phyloP scores from a whole-genome alignment of 2,888 invertebrate genomes.

The Chloromyia formosa region DNA sequence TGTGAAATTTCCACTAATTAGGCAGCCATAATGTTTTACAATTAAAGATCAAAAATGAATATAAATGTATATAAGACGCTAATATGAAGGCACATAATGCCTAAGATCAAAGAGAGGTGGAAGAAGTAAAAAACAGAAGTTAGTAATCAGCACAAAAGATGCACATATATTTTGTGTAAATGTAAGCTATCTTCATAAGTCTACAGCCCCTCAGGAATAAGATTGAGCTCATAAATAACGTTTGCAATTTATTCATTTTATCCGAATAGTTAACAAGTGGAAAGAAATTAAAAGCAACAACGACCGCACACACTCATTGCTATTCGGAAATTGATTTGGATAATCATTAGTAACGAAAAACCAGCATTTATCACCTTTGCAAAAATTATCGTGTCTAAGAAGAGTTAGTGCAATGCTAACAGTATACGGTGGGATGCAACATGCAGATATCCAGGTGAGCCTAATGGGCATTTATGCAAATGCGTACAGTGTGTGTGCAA shows the following conservation, averaged over 20 bases:
- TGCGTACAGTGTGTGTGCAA: not conserved
- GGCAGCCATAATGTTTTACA: slow-evolving; percentile 4
- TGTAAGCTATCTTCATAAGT: not conserved
- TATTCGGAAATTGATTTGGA: slow-evolving; percentile 18
- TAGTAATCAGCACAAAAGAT: no score
- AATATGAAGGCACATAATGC: slow-evolving; percentile 1
- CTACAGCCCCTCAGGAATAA: slow-evolving; percentile 1
- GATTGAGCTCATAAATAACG: slow-evolving; percentile 6
- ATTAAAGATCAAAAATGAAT: not conserved
- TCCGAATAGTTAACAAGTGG: slow-evolving; percentile 9
- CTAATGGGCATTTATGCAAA: not conserved
- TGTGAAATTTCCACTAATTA: not conserved
- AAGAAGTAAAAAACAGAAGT: no score
- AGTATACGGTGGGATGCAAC: slow-evolving; percentile 3
- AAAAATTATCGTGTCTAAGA: not conserved
- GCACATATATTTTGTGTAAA: no score
- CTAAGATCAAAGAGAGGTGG: not conserved
- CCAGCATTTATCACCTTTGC: slow-evolving; percentile 36
- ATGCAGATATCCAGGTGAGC: not conserved
- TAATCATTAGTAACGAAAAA: slow-evolving; percentile 20
- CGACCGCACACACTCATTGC: not conserved
- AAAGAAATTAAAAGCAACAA: slow-evolving; percentile 17
- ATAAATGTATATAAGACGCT: not conserved
- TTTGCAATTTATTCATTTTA: slow-evolving; percentile 29
- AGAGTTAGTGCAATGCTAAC: slow-evolving; percentile 6